phyloP scores from a whole-genome alignment of 2,888 invertebrate genomes.

The Macrostomum cliftonense region DNA sequence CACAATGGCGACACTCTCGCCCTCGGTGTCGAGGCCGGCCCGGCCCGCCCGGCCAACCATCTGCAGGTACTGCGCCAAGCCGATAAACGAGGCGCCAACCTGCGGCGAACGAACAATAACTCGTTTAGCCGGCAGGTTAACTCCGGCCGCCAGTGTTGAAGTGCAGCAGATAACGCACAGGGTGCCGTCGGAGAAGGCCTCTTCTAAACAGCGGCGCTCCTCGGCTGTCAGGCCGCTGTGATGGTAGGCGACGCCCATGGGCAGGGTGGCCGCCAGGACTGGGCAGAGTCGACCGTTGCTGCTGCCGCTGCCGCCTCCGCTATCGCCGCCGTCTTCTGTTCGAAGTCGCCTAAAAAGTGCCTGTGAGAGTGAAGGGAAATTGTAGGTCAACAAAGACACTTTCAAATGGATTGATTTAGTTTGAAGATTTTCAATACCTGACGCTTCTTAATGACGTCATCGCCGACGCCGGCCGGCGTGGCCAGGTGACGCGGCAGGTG shows the following conservation, averaged over 20 bases:
- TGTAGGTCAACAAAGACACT: too few species aligned
- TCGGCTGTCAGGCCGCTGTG: conserved; percentile 65
- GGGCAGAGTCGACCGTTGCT: conserved; percentile 7
- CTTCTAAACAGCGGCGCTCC: conserved; percentile 65
- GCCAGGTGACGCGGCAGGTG: conserved; percentile 40
- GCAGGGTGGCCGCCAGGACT: conserved; percentile 42
- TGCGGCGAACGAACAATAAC: conserved; percentile 65
- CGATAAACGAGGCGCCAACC: conserved; percentile 55
- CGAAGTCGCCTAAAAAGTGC: neutral
- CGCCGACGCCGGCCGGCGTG: conserved; percentile 22
- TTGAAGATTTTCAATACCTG: neutral
- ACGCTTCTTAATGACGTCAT: too few species aligned
- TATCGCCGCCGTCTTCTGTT: neutral
- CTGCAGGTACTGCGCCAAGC: conserved; percentile 66
- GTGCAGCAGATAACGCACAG: conserved; percentile 77
- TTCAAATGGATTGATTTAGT: too few species aligned
- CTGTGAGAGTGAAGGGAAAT: neutral
- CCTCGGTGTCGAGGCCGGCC: conserved; percentile 60
- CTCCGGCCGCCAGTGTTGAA: conserved; percentile 87
- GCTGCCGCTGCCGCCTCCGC: neutral
- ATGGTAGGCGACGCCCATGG: conserved; percentile 66
- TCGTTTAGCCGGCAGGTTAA: conserved; percentile 77
- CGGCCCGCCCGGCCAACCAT: conserved; percentile 86
- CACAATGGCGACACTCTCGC: conserved; percentile 71
- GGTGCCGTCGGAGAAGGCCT: conserved; percentile 54